Evolutionary conservation across 2,888 invertebrate genomes (phyloP).

Genomic region (Drosophila subsilvestris): DNA sequence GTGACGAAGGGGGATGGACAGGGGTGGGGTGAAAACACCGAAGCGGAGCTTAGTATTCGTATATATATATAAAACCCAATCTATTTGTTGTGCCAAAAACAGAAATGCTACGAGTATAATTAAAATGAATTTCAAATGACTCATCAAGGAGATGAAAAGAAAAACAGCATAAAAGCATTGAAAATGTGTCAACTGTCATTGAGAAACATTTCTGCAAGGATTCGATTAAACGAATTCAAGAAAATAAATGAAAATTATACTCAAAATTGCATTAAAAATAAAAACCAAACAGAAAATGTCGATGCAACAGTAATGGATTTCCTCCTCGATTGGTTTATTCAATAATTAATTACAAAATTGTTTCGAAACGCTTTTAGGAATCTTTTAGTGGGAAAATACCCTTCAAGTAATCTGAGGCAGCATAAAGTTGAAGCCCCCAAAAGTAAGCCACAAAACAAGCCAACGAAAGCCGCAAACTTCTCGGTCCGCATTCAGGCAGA

Average conservation of each 20-base stretch:
- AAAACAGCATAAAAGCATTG: background rate
- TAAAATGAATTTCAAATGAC: conserved; percentile 29
- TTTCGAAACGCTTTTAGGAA: conserved; percentile 9
- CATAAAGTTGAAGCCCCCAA: conserved; percentile 38
- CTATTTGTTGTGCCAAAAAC: conserved; percentile 32
- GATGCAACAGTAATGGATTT: too few species aligned
- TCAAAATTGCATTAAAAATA: too few species aligned
- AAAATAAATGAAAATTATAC: background rate
- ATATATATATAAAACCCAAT: conserved; percentile 30
- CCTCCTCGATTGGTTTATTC: background rate
- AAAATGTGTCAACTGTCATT: background rate
- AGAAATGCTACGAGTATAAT: conserved; percentile 28
- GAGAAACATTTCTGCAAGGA: background rate
- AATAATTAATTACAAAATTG: conserved; percentile 39
- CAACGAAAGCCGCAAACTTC: conserved; percentile 33
- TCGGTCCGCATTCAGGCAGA: conserved; percentile 26
- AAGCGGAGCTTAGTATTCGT: conserved; percentile 6
- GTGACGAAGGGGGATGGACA: background rate
- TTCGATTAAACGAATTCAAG: background rate
- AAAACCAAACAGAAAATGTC: too few species aligned
- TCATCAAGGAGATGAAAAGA: conserved; percentile 3
- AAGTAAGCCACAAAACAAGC: conserved; percentile 16
- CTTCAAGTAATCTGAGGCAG: background rate
- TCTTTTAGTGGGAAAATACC: background rate
- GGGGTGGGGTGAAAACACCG: background rate